Evolutionary conservation across 2,888 invertebrate genomes (phyloP).

Genomic region (Unio delphinus): DNA sequence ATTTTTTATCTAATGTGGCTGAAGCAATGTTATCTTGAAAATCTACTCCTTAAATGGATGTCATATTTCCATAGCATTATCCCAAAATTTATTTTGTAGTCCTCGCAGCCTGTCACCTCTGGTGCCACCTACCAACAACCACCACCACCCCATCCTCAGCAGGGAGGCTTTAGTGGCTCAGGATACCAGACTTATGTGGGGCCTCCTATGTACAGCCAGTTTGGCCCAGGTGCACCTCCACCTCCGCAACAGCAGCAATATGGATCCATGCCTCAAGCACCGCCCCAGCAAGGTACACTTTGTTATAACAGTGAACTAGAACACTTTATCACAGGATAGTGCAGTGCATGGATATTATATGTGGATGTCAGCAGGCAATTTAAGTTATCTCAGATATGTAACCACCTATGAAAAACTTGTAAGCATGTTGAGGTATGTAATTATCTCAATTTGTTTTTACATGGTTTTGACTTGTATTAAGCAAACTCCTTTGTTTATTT

Average conservation of each 20-base stretch:
- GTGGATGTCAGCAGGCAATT: too few species aligned
- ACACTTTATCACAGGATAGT: too few species aligned
- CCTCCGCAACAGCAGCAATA: slow-evolving; percentile 28
- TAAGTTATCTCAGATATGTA: too few species aligned
- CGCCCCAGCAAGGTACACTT: slow-evolving; percentile 28
- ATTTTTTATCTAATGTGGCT: too few species aligned
- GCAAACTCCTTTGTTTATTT: too few species aligned
- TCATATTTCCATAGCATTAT: too few species aligned
- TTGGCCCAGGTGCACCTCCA: slow-evolving; percentile 27
- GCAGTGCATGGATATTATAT: neutral
- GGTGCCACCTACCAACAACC: slow-evolving; percentile 43
- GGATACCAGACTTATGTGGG: slow-evolving; percentile 62
- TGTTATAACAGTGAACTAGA: neutral
- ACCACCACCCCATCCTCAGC: slow-evolving; percentile 12
- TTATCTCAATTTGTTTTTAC: too few species aligned
- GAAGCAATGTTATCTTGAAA: too few species aligned
- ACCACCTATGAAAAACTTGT: too few species aligned
- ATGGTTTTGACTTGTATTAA: too few species aligned
- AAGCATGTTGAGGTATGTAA: too few species aligned
- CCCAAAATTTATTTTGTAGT: slow-evolving; percentile 39
- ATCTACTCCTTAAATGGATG: too few species aligned
- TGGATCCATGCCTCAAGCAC: slow-evolving; percentile 18
- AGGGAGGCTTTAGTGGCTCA: slow-evolving; percentile 35
- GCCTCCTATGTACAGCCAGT: slow-evolving; percentile 47
- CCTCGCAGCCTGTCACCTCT: slow-evolving; percentile 61